Base-by-base conservation (phyloP, 2,888 invertebrate genomes). In the Lycophotia porphyrea region DNA sequence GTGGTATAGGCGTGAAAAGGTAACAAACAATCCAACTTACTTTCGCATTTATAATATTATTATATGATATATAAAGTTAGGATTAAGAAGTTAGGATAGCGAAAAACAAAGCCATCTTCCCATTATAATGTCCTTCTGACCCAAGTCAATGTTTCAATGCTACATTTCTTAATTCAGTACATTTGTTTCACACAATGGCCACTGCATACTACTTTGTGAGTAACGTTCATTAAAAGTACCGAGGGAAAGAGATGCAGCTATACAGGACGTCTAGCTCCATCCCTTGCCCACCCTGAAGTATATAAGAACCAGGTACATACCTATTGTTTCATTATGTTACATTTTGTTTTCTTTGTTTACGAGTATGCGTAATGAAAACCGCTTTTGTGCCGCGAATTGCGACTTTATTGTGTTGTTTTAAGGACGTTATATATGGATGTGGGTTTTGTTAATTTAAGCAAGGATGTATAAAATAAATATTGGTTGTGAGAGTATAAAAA, bases 341-440 rank as follows among this genome's bases (percentile, higher is more conserved):
- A 65, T 80, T 80, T 64, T 58, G 74, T 74, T 47, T 89, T 88
- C 88, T 87, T 90, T 90, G 87, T 89, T 87, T 88, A 88, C 84
- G 87, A 84, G 84, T 80, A 82, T 77, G 77, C 76, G 85, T 90
- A 90, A 90, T 91, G 88, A 90, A 90, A 88, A 85, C 84, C 83
- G 82, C 84, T 84, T 83, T 64, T 85, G 27, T 5, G 15, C 81
- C 76, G 71, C 79, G 78, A 87, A 87, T 85, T 71, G 85, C 73
- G 77, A 85, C 81, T 82, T 89, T 89, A 89, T 87, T 81, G n/a
- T 36, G 34, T 65, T 42, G 63, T 61, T 61, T 61, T 77, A 61
- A 49, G 55, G 42, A 36, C 5, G 52, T 47, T 44, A 18, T 64
- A 9, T 71, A 31, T 52, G 9, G 24, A 24, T 49, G 34, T 24